phyloP scores from a whole-genome alignment of 2,113 vertebrate genomes.

The Scatophagus argus region DNA sequence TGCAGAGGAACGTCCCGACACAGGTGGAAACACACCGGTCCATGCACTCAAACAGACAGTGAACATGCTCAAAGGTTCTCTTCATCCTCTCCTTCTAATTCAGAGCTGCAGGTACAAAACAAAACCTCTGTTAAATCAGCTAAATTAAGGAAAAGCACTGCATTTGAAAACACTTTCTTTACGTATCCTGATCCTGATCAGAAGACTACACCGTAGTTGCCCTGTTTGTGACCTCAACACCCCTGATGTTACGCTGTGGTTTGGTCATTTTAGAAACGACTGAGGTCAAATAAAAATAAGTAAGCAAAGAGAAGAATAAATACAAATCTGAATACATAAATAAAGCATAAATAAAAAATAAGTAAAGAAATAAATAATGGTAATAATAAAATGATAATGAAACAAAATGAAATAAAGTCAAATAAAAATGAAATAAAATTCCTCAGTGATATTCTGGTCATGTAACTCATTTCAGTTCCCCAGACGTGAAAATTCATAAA shows the following conservation, averaged over 20 bases:
- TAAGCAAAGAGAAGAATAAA: too few species aligned
- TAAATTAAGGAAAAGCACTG: neutral
- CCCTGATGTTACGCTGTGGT: too few species aligned
- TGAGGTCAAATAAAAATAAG: neutral
- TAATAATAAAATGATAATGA: neutral
- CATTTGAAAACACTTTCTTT: neutral
- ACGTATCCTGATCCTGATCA: neutral
- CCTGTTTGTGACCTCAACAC: neutral
- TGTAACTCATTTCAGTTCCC: neutral
- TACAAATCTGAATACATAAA: neutral
- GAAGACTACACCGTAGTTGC: neutral
- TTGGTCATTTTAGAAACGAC: too few species aligned
- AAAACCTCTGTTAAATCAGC: neutral
- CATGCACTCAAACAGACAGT: constrained; percentile 36
- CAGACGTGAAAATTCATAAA: neutral
- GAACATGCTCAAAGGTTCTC: constrained; percentile 46
- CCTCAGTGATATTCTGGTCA: too few species aligned
- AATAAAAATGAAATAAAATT: neutral
- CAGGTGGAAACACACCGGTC: neutral
- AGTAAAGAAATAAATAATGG: neutral
- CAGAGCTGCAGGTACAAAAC: neutral
- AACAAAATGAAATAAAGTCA: neutral
- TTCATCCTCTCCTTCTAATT: neutral
- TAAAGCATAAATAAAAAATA: neutral
- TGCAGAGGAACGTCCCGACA: constrained; percentile 34